These are phyloP conservation scores for Benthosema pterotum DNA, from an alignment of 2,797 vertebrate genomes.

Conservation along the genomic window DNA sequence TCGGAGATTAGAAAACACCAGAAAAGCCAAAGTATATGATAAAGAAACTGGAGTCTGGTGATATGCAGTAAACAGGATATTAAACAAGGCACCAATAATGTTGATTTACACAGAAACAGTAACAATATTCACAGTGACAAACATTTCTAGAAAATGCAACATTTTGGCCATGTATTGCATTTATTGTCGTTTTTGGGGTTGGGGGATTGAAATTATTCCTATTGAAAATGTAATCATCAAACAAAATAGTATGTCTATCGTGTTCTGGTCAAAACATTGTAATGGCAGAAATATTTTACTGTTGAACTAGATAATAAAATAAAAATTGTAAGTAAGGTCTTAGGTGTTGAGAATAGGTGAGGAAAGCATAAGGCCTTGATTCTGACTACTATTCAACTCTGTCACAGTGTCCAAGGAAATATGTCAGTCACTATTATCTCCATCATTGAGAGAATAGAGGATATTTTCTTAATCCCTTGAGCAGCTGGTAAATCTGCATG, in stretches of 20 bases:
- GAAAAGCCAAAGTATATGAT: slow-evolving; percentile 4
- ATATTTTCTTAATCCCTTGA: no score
- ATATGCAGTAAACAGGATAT: background rate
- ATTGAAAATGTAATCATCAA: slow-evolving; percentile 54
- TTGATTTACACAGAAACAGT: slow-evolving; percentile 2
- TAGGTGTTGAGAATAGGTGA: slow-evolving; percentile 53
- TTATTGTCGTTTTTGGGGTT: slow-evolving; percentile 69
- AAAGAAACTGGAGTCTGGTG: background rate
- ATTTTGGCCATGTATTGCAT: slow-evolving; percentile 61
- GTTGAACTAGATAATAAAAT: slow-evolving; percentile 49
- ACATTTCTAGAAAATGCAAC: background rate
- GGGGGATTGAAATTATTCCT: slow-evolving; percentile 50
- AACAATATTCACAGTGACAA: slow-evolving; percentile 10
- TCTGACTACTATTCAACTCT: slow-evolving; percentile 61
- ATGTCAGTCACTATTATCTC: slow-evolving; percentile 41
- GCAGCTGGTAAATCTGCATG: no score
- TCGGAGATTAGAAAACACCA: background rate
- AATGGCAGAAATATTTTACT: slow-evolving; percentile 31
- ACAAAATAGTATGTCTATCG: slow-evolving; percentile 41
- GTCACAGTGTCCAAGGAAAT: slow-evolving; percentile 68
- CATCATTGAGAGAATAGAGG: slow-evolving; percentile 4
- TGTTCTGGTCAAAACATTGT: slow-evolving; percentile 35
- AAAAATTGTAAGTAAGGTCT: slow-evolving; percentile 52
- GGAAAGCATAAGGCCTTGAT: slow-evolving; percentile 74
- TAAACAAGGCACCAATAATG: background rate